A percentile compares a stretch with the other conserved stretches of the same genome.
These are phyloP conservation scores for Colistium nudipinnis DNA, from an alignment of 2,113 vertebrate species.

Conservation along the genomic window DNA sequence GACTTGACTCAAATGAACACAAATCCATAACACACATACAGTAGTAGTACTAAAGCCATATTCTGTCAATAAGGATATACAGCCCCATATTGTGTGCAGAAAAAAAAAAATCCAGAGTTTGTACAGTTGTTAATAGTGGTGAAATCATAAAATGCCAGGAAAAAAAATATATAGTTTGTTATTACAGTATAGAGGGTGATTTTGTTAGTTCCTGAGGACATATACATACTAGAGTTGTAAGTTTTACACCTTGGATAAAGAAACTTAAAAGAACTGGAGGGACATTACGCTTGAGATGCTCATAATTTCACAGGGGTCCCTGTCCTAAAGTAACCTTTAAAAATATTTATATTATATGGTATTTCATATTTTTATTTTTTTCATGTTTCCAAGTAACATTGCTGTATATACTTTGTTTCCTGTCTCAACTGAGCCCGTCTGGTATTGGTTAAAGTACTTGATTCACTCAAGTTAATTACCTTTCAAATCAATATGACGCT, in stretches of 20 bases:
- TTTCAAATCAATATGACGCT: slow-evolving; percentile 68
- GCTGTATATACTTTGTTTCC: slow-evolving; percentile 17
- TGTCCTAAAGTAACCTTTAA: not conserved
- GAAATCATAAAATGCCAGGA: no score
- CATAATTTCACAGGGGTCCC: slow-evolving; percentile 6
- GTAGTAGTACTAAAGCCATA: not conserved
- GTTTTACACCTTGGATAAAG: slow-evolving; percentile 30
- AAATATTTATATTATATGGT: slow-evolving; percentile 11
- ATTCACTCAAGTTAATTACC: slow-evolving; percentile 66
- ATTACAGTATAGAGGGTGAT: not conserved
- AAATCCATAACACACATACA: not conserved
- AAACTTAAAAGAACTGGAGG: not conserved
- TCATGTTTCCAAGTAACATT: not conserved
- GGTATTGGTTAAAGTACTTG: slow-evolving; percentile 49
- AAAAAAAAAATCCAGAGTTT: no score
- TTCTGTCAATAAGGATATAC: not conserved
- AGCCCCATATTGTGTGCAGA: not conserved
- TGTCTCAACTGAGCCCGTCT: slow-evolving; percentile 36
- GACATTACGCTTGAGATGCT: slow-evolving; percentile 17
- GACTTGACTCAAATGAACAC: not conserved
- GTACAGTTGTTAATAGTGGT: no score
- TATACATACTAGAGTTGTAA: no score
- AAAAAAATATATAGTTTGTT: no score
- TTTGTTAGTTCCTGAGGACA: no score
- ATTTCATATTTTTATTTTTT: slow-evolving; percentile 17